phyloP scores from a whole-genome alignment of 2,888 invertebrate species.

The Cheilosia soror region DNA sequence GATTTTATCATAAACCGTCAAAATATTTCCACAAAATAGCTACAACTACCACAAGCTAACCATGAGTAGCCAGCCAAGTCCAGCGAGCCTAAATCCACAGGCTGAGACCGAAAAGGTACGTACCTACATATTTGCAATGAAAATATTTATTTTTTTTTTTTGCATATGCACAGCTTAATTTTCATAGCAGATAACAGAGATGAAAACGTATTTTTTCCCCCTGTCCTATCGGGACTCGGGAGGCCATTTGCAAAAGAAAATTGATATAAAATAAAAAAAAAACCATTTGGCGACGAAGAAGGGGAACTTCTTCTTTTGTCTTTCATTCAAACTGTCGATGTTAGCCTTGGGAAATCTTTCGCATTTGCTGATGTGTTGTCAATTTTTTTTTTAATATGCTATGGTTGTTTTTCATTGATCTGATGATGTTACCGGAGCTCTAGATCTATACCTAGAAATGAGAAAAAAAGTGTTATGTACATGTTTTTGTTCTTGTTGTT shows the following conservation, averaged over 20 bases:
- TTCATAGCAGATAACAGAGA: background rate
- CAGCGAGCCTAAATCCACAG: slow-evolving; percentile 87
- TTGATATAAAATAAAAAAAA: slow-evolving; percentile 4
- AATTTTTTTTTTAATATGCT: slow-evolving; percentile 21
- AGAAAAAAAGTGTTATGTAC: background rate
- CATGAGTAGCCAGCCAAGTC: slow-evolving; percentile 92
- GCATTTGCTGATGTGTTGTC: slow-evolving; percentile 47
- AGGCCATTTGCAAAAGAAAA: slow-evolving; percentile 29
- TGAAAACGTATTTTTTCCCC: slow-evolving; percentile 7
- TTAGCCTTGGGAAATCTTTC: slow-evolving; percentile 45
- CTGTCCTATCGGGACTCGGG: background rate
- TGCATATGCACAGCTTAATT: background rate
- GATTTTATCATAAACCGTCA: slow-evolving; percentile 45
- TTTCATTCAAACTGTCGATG: background rate
- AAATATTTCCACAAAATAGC: slow-evolving; percentile 73
- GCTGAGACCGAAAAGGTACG: slow-evolving; percentile 89
- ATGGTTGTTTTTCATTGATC: slow-evolving; percentile 7
- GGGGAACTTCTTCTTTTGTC: slow-evolving; percentile 38
- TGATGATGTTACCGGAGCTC: slow-evolving; percentile 21
- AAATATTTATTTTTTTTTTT: slow-evolving; percentile 29
- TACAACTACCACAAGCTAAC: slow-evolving; percentile 77
- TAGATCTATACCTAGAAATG: slow-evolving; percentile 22
- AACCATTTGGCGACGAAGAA: background rate
- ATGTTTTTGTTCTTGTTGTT: slow-evolving; percentile 15
- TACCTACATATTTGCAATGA: slow-evolving; percentile 22